These are phyloP conservation scores for Trissoscelio sp. DNA, from an alignment of 2,888 invertebrate genomes.

Conservation along the genomic window DNA sequence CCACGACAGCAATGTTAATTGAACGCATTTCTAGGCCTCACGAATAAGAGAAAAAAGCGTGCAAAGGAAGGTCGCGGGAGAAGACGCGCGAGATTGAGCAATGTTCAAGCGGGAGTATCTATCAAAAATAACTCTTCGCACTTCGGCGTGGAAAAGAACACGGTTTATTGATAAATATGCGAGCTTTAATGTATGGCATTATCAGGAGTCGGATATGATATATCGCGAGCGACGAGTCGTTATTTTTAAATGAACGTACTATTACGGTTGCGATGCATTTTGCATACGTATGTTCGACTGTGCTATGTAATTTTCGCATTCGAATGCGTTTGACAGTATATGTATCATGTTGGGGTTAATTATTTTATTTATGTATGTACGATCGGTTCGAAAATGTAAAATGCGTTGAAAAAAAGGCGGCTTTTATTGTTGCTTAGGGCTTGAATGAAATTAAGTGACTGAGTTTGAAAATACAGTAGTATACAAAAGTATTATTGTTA, in stretches of 20 bases:
- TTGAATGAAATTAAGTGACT: conserved; percentile 20
- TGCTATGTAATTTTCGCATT: conserved; percentile 22
- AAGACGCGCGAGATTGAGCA: conserved; percentile 58
- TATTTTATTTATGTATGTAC: conserved; percentile 29
- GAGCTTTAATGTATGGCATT: conserved; percentile 13
- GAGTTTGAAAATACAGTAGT: conserved; percentile 36
- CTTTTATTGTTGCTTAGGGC: conserved; percentile 45
- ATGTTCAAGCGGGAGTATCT: conserved; percentile 6
- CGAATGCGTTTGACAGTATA: conserved; percentile 31
- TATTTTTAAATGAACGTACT: conserved; percentile 34
- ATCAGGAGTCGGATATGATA: conserved; percentile 27
- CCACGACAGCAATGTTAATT: conserved; percentile 82
- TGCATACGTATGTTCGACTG: conserved; percentile 31
- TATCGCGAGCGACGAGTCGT: conserved; percentile 30
- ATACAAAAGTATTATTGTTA: conserved; percentile 30
- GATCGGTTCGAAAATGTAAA: conserved; percentile 3
- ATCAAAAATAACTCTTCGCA: conserved; percentile 45
- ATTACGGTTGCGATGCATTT: conserved; percentile 14
- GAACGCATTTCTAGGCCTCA: conserved; percentile 80
- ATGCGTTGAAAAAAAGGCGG: background rate
- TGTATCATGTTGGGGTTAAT: conserved; percentile 26
- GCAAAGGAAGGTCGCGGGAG: conserved; percentile 58
- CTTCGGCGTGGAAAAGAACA: conserved; percentile 9
- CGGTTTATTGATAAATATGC: conserved; percentile 31
- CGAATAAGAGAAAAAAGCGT: conserved; percentile 68